Conservation (phyloP, 2,797 vertebrate species). For the Tapera naevia region DNA sequence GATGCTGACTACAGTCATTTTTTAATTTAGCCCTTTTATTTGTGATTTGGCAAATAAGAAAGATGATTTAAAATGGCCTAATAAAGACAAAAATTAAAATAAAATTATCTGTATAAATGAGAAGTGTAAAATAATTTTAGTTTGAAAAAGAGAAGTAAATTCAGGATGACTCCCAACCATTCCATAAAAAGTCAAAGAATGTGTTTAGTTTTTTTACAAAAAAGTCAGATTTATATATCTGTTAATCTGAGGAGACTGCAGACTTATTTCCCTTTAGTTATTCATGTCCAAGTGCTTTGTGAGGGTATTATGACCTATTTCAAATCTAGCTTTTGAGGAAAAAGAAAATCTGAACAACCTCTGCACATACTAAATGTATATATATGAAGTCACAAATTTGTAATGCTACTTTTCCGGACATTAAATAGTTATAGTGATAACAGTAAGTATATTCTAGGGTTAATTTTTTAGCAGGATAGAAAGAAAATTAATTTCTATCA, state of each 20-base stretch:
- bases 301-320: background rate
- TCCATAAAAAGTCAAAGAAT: background rate
- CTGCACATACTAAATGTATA: background rate
- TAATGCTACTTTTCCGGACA: background rate
- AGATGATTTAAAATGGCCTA: background rate
- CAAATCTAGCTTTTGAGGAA: background rate
- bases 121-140: background rate
- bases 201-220: background rate
- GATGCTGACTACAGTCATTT: background rate
- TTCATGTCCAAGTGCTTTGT: background rate
- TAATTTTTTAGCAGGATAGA: constrained; percentile 54
- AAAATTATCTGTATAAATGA: background rate
- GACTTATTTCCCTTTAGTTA: background rate
- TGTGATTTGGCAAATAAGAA: background rate
- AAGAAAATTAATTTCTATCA: constrained; percentile 66
- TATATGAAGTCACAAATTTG: background rate
- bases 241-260: background rate
- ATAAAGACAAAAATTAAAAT: background rate
- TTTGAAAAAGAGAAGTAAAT: background rate
- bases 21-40: background rate
- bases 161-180: background rate
- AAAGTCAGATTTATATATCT: background rate
- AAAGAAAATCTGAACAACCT: background rate
- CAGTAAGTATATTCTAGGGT: constrained; percentile 44
- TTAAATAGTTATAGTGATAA: constrained; percentile 20